A percentile compares a stretch with the other conserved stretches of the same genome.
Evolutionary conservation across 2,888 invertebrate genomes (phyloP).

Genomic region (Orthosia gracilis): DNA sequence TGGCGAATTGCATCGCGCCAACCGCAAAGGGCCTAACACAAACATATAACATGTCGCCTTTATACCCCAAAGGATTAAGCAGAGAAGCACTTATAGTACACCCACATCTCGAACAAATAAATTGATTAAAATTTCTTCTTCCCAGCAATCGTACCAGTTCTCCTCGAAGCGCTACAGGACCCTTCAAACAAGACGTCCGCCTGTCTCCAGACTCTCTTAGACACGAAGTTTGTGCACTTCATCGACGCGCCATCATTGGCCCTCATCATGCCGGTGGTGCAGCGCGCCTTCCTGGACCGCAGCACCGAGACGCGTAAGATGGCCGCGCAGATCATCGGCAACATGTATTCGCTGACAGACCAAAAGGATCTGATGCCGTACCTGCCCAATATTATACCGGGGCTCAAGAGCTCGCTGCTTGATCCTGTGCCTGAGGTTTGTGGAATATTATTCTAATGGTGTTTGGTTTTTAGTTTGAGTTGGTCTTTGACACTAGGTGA

Average conservation of each 20-base stretch:
- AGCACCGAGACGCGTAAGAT: conserved; percentile 99
- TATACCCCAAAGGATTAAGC: no score
- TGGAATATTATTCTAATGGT: not conserved
- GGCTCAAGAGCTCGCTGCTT: conserved; percentile 97
- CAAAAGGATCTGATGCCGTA: conserved; percentile 99
- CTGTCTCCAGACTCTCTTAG: conserved; percentile 98
- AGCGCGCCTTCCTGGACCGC: conserved; percentile 99
- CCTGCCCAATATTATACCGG: conserved; percentile 98
- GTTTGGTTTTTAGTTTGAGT: not conserved
- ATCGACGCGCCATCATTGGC: conserved; percentile 99
- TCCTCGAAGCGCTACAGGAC: conserved; percentile 98
- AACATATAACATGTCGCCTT: no score
- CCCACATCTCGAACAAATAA: no score
- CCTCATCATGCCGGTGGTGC: conserved; percentile 99
- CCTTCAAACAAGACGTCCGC: conserved; percentile 98
- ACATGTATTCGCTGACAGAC: conserved; percentile 99
- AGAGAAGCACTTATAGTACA: no score
- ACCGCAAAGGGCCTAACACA: no score
- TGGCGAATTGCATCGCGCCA: no score
- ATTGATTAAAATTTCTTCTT: not conserved
- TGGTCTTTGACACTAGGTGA: not conserved
- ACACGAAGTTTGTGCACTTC: conserved; percentile 99
- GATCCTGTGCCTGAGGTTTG: conserved; percentile 99
- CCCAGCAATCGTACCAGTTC: conserved; percentile 95
- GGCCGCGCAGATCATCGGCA: conserved; percentile 99